phyloP scores from a whole-genome alignment of 2,113 vertebrate species.

The Eubucco bourcierii region DNA sequence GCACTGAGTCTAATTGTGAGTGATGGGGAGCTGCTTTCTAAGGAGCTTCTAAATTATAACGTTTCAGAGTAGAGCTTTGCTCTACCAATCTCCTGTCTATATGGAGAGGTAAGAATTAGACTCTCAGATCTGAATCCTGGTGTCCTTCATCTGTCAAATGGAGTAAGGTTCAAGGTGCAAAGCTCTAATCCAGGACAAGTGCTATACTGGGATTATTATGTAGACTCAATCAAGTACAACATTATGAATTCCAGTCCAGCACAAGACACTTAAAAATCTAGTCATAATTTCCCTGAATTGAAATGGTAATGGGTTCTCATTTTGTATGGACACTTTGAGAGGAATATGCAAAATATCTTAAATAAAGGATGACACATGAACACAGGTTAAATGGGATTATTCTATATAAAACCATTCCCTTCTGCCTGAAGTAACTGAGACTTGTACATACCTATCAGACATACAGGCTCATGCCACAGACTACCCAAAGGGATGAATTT shows the following conservation, averaged over 20 bases:
- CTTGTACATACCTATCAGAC: not conserved
- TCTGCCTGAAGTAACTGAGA: not conserved
- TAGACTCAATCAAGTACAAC: not conserved
- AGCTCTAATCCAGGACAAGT: not conserved
- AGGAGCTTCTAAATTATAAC: accelerated
- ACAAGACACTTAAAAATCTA: not conserved
- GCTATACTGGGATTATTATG: not conserved
- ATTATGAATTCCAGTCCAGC: not conserved
- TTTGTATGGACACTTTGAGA: not conserved
- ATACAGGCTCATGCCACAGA: not conserved
- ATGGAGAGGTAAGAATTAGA: not conserved
- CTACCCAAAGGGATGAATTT: not conserved
- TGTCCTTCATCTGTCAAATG: not conserved
- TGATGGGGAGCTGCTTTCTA: not conserved
- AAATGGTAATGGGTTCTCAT: not conserved
- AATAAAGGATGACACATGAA: not conserved
- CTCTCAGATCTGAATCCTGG: not conserved
- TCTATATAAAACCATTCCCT: not conserved
- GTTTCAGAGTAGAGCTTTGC: not conserved
- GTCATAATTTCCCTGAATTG: not conserved
- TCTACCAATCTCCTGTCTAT: not conserved
- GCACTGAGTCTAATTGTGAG: not conserved
- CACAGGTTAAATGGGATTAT: not conserved
- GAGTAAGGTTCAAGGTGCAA: not conserved
- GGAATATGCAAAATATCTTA: not conserved